Evolutionary conservation across 2,113 vertebrate genomes (phyloP).

Genomic region (Actenoides lindsayi): DNA sequence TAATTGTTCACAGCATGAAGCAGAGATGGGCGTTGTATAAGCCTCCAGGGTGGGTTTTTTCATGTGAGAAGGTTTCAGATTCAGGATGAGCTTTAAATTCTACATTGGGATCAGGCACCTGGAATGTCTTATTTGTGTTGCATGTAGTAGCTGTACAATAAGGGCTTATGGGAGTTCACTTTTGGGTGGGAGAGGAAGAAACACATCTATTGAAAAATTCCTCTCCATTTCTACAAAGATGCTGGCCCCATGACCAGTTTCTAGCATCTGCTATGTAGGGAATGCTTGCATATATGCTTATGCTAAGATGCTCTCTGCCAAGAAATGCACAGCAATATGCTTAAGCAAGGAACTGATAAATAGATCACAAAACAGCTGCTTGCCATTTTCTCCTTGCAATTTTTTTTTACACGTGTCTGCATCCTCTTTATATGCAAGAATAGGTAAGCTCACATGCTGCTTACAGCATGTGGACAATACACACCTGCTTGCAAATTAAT

Average conservation of each 20-base stretch:
- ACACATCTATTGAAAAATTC: not conserved
- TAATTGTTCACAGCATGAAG: not conserved
- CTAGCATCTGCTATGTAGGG: not conserved
- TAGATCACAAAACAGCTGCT: not conserved
- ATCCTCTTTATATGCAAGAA: not conserved
- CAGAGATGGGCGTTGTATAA: not conserved
- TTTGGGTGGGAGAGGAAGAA: not conserved
- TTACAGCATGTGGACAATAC: not conserved
- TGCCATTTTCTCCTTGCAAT: not conserved
- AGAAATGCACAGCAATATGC: not conserved
- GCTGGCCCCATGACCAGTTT: not conserved
- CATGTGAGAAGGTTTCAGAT: not conserved
- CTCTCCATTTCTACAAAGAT: not conserved
- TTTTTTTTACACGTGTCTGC: not conserved
- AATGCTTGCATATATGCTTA: not conserved
- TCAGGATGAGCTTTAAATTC: not conserved
- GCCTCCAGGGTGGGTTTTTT: not conserved
- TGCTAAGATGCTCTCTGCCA: not conserved
- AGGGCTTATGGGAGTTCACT: not conserved
- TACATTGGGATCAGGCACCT: not conserved
- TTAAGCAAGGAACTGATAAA: not conserved
- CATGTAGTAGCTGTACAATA: not conserved
- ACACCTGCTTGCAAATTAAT: not conserved
- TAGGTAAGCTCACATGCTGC: accelerated
- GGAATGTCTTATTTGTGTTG: not conserved